A percentile compares a stretch with the other conserved stretches of the same genome.
Evolutionary conservation across 2,888 invertebrate species (phyloP).

Genomic region (Microplitis manilae): DNA sequence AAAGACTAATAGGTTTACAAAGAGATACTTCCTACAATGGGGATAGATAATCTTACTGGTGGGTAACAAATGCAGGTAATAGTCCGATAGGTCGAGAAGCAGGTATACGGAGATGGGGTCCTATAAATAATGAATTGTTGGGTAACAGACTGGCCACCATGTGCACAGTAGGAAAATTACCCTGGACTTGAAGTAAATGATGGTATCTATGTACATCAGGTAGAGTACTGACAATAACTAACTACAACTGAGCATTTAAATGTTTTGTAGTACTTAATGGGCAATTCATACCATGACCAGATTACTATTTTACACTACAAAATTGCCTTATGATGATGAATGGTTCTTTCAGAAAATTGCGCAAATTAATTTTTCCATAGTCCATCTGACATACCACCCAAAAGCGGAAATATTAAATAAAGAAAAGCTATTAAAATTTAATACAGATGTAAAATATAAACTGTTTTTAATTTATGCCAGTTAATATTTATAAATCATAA

Average conservation of each 20-base stretch:
- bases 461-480: no score
- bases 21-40: neutral
- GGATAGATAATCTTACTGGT: neutral
- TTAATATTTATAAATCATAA: no score
- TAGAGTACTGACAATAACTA: conserved; percentile 13
- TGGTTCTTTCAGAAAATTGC: conserved; percentile 34
- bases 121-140: neutral
- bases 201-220: conserved; percentile 1
- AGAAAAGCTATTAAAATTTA: neutral
- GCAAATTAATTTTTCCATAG: neutral
- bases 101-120: neutral
- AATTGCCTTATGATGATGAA: conserved; percentile 38
- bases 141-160: neutral
- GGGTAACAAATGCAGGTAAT: neutral
- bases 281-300: conserved; percentile 48
- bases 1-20: neutral
- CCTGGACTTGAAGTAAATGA: neutral
- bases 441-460: no score
- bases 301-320: conserved; percentile 13
- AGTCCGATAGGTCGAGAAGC: neutral
- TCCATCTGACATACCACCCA: neutral
- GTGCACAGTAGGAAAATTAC: neutral
- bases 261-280: conserved; percentile 56
- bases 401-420: neutral
- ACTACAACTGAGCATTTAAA: conserved; percentile 34